Percentiles rank a stretch among this genome's conserved stretches.
Evolutionary conservation across 2,888 invertebrate genomes (phyloP).

Genomic region (Cremastobaeus sp.): DNA sequence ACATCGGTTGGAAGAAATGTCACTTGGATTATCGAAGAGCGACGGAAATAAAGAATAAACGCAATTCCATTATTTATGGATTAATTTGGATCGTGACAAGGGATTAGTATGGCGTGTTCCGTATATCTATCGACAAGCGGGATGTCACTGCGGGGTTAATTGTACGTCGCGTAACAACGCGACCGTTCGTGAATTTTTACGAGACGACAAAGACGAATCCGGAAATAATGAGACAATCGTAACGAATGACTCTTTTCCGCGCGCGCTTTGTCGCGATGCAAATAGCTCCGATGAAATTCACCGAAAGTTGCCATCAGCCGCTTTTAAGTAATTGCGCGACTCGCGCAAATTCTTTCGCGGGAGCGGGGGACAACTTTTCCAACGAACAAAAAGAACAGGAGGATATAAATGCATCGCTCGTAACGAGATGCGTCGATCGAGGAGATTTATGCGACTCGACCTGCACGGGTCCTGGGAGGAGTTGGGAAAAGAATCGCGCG

Average conservation of each 20-base stretch:
- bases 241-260: constrained; percentile 40
- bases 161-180: constrained; percentile 39
- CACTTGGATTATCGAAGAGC: constrained; percentile 5
- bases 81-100: constrained; percentile 5
- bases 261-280: constrained; percentile 50
- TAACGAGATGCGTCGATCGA: constrained; percentile 54
- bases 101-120: neutral
- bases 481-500: neutral
- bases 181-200: constrained; percentile 52
- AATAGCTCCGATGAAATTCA: constrained; percentile 44
- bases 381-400: constrained; percentile 20
- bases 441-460: constrained; percentile 53
- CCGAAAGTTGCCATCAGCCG: constrained; percentile 34
- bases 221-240: constrained; percentile 56
- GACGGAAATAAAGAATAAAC: constrained; percentile 12
- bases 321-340: constrained; percentile 49
- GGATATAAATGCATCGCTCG: constrained; percentile 50
- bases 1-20: constrained; percentile 7
- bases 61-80: constrained; percentile 23
- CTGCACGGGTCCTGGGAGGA: neutral
- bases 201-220: constrained; percentile 47
- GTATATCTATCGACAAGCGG: neutral
- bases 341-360: constrained; percentile 29
- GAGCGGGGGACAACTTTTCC: neutral
- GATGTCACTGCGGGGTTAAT: constrained; percentile 34